Evolutionary conservation across 2,888 invertebrate genomes (phyloP), one percentile per base, ranked within the genome.

Genomic region (Pheosia tremula): DNA sequence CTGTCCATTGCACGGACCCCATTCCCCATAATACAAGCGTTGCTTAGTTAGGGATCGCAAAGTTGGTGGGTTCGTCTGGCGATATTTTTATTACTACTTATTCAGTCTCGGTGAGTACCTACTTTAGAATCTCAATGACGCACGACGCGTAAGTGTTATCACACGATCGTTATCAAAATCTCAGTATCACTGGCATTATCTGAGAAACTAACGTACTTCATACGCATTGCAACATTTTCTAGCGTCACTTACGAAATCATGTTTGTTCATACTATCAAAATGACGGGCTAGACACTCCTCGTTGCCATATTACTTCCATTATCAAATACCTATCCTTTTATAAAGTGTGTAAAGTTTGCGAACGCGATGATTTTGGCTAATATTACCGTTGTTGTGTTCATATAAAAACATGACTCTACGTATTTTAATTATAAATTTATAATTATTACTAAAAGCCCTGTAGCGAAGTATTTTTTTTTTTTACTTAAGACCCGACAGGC

Each of bases 71-170:
- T 24, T 24, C 24, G 24, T 24, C 24, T 24, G 24, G 24, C 24
- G 24, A 24, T 24, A 24, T 24, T 24, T 24, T 24, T 24, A 24
- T 24, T 24, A 24, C 24, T 24, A 41, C 5, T 41, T 41, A 41
- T 41, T 5, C 0, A 41, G 8, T 41, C 41, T 6, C 41, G 8
- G 41, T 7, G 8, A 8, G 1, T 41, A 41, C 8, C 24, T 41
- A 41, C 8, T 41, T 41, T 41, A 41, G 47, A 5, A 45, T 67
- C 45, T 38, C 60, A 61, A 61, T 70, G 71, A 72, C 74, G 72
- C 70, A 74, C 68, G 65, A 63, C 72, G 64, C 67, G 73, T 75
- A 71, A 69, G 68, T 63, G 39, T 70, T 71, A 78, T 75, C 72
- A 69, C 57, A 61, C 59, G 64, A 68, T 67, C 69, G 63, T 61